Percentiles rank a stretch among this genome's conserved stretches.
Conservation (phyloP, 2,888 invertebrate species). For the Nematopogon swammerdamellus region DNA sequence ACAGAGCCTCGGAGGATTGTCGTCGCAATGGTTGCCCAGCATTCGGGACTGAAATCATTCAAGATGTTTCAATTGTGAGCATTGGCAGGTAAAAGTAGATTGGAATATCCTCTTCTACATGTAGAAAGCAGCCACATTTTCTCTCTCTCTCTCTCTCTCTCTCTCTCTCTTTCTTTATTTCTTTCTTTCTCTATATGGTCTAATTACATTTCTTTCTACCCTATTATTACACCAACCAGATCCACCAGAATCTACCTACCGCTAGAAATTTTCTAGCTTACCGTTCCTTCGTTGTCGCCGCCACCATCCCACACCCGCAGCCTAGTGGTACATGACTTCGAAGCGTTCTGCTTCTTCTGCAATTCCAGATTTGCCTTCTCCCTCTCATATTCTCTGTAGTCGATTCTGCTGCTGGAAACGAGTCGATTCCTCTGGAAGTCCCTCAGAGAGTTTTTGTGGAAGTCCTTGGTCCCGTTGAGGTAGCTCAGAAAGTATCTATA, state of each 20-base stretch:
- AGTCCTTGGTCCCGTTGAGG: neutral
- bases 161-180: no score
- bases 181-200: no score
- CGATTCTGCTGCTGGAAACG: conserved; percentile 3
- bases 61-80: no score
- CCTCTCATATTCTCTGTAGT: conserved; percentile 2
- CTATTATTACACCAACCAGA: no score
- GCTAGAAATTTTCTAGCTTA: neutral
- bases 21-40: conserved; percentile 71
- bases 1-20: conserved; percentile 74
- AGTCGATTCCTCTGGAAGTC: conserved; percentile 1
- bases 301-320: conserved; percentile 74
- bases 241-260: no score
- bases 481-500: neutral
- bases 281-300: conserved; percentile 32
- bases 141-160: no score
- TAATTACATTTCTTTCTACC: neutral
- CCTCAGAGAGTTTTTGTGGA: neutral
- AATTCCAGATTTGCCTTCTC: conserved; percentile 1
- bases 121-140: no score
- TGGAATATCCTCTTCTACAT: no score
- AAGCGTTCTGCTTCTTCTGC: neutral
- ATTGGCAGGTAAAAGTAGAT: no score
- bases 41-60: conserved; percentile 23
- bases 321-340: conserved; percentile 60